phyloP scores from a whole-genome alignment of 2,888 invertebrate species.

The Mesoligia furuncula region DNA sequence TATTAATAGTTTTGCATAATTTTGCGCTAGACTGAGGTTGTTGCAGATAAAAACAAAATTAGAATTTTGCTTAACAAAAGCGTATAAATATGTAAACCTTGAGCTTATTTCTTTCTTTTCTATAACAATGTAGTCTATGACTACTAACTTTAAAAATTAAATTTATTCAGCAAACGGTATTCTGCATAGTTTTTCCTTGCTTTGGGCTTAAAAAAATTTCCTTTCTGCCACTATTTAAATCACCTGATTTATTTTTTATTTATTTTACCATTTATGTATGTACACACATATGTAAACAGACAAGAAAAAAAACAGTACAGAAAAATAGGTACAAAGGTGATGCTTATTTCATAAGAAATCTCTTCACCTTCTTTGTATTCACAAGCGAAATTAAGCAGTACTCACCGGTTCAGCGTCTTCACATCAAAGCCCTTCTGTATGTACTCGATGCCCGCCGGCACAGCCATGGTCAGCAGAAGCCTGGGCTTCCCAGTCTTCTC shows the following conservation, averaged over 20 bases:
- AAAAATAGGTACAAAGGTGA: too few species aligned
- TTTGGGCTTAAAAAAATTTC: not conserved
- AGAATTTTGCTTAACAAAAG: too few species aligned
- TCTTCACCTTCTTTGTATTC: not conserved
- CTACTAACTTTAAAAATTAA: not conserved
- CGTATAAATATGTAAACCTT: not conserved
- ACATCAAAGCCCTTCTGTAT: conserved; percentile 98
- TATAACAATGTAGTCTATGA: not conserved
- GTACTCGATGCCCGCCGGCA: conserved; percentile 98
- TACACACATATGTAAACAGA: too few species aligned
- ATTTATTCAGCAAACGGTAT: not conserved
- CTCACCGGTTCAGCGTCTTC: conserved; percentile 95
- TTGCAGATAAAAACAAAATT: too few species aligned
- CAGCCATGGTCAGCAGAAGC: conserved; percentile 97
- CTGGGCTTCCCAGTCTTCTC: conserved; percentile 94
- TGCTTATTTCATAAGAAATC: too few species aligned
- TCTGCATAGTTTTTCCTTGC: not conserved
- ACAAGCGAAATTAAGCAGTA: conserved; percentile 41
- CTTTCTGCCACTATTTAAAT: not conserved
- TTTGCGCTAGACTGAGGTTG: too few species aligned
- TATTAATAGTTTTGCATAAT: not conserved
- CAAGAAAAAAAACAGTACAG: too few species aligned
- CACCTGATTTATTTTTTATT: too few species aligned
- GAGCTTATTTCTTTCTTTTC: conserved; percentile 22
- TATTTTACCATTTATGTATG: too few species aligned